Conservation (phyloP, 1,140 invertebrate species). For the Atta texana region DNA sequence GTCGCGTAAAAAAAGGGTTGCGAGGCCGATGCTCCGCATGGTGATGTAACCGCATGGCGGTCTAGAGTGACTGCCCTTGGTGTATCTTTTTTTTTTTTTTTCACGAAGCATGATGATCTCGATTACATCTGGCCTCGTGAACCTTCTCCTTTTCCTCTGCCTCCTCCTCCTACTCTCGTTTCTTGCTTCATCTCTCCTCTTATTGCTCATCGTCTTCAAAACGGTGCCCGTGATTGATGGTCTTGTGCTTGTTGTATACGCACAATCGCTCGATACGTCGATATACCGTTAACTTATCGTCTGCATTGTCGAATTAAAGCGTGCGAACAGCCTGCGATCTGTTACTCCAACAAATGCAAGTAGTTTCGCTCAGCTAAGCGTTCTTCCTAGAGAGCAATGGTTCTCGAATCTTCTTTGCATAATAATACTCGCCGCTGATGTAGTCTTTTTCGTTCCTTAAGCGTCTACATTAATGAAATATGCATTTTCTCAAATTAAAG, state of each 20-base stretch:
- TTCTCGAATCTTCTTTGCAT: not conserved
- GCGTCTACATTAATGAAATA: not conserved
- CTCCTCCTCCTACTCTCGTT: not conserved
- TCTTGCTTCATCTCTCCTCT: not conserved
- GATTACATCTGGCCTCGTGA: slow-evolving; percentile 57
- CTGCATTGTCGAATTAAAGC: slow-evolving; percentile 57
- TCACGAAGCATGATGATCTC: slow-evolving; percentile 46
- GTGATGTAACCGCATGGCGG: slow-evolving; percentile 49
- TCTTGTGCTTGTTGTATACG: slow-evolving; percentile 37
- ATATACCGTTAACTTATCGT: slow-evolving; percentile 60
- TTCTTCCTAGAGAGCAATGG: slow-evolving; percentile 22
- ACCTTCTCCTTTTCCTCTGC: slow-evolving; percentile 1
- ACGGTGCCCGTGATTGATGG: slow-evolving; percentile 53
- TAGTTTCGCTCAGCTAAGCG: slow-evolving; percentile 12
- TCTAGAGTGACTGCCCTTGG: slow-evolving; percentile 45
- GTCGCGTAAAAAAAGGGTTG: slow-evolving; percentile 39
- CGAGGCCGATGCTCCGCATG: slow-evolving; percentile 48
- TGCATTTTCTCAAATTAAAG: not conserved
- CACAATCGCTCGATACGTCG: slow-evolving; percentile 48
- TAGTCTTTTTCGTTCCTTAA: not conserved
- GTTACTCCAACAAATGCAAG: slow-evolving; percentile 40
- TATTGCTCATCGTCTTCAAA: slow-evolving; percentile 46
- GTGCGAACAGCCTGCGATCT: slow-evolving; percentile 46
- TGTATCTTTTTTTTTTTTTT: not conserved
- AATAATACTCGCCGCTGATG: not conserved